phyloP scores from a whole-genome alignment of 2,888 invertebrate species.

The Drosophila borealis region DNA sequence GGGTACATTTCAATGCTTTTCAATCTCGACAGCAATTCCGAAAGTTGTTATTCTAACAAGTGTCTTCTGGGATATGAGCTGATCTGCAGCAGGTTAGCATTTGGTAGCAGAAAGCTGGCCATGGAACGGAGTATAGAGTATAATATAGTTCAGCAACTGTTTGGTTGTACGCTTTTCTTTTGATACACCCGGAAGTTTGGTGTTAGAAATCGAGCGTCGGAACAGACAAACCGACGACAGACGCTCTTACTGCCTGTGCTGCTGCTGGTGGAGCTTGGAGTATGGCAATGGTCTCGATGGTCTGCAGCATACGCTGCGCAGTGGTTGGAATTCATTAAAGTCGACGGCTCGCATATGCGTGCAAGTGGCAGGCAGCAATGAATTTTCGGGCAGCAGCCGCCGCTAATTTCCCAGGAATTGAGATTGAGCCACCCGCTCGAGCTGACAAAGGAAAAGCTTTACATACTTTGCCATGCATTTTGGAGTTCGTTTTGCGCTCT shows the following conservation, averaged over 20 bases:
- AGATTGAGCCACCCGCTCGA: slow-evolving; percentile 17
- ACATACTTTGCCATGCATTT: slow-evolving; percentile 2
- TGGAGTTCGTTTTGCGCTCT: slow-evolving; percentile 19
- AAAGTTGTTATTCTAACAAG: neutral
- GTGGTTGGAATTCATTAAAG: slow-evolving; percentile 54
- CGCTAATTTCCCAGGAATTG: slow-evolving; percentile 48
- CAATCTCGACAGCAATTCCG: neutral
- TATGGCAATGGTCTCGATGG: slow-evolving; percentile 10
- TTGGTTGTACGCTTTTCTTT: slow-evolving; percentile 13
- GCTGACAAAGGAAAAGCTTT: neutral
- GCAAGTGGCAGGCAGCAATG: slow-evolving; percentile 51
- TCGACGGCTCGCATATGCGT: slow-evolving; percentile 53
- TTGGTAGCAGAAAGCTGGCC: neutral
- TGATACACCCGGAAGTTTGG: slow-evolving; percentile 63
- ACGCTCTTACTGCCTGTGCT: slow-evolving; percentile 23
- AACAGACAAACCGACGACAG: slow-evolving; percentile 56
- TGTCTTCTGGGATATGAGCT: neutral
- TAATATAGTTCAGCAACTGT: slow-evolving; percentile 4
- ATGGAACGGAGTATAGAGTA: slow-evolving; percentile 11
- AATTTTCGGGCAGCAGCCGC: slow-evolving; percentile 36
- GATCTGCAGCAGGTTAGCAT: neutral
- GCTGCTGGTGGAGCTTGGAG: slow-evolving; percentile 1
- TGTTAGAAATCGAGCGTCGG: slow-evolving; percentile 74
- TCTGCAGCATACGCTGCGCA: slow-evolving; percentile 25
- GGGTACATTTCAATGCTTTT: neutral